Conservation (phyloP, 2,113 vertebrate genomes). For the Pangasianodon hypophthalmus region DNA sequence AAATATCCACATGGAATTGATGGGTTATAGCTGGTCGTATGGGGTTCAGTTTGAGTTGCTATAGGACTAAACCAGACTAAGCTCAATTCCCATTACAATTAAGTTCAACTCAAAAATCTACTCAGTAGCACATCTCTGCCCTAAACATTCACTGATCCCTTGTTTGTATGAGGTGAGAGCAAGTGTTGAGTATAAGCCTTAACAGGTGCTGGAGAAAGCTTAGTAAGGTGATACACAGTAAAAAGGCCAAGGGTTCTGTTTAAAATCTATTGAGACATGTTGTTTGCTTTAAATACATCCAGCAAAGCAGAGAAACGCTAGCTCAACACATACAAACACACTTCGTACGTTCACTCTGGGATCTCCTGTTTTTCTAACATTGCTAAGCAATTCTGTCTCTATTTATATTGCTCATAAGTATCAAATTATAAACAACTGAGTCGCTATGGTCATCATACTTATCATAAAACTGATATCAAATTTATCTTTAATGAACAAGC, state of each 20-base stretch:
- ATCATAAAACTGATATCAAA: background rate
- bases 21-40: background rate
- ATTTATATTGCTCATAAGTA: background rate
- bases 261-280: constrained; percentile 40
- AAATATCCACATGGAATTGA: background rate
- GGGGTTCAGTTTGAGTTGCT: background rate
- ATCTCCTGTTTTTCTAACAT: background rate
- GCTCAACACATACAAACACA: constrained; percentile 1
- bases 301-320: constrained; percentile 22
- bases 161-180: constrained; percentile 13
- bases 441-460: background rate
- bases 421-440: background rate
- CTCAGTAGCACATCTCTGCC: background rate
- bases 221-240: constrained; percentile 36
- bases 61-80: background rate
- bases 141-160: background rate
- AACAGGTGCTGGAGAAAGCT: constrained; percentile 49
- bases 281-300: constrained; percentile 42
- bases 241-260: constrained; percentile 27
- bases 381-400: background rate
- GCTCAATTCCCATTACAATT: background rate
- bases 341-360: background rate
- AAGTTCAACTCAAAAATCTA: background rate
- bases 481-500: background rate
- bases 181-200: constrained; percentile 29